Evolutionary conservation across 2,888 invertebrate species (phyloP).

Genomic region (Parnassius mnemosyne): DNA sequence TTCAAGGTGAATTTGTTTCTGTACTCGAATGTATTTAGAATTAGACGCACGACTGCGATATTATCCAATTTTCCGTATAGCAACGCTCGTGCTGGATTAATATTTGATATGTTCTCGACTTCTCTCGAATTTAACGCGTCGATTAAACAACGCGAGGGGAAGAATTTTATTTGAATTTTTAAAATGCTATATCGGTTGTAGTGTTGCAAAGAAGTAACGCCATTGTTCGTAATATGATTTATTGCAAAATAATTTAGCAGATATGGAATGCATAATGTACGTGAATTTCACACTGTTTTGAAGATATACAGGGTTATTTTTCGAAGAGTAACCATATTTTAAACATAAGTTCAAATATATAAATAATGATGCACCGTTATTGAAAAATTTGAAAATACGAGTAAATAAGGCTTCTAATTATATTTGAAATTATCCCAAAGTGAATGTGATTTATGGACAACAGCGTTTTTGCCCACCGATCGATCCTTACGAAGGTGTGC

Average conservation of each 20-base stretch:
- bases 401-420: too few relatives aligned
- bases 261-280: conserved; percentile 25
- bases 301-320: too few relatives aligned
- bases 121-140: conserved; percentile 77
- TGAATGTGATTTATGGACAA: too few relatives aligned
- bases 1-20: conserved; percentile 44
- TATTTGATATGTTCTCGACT: conserved; percentile 79
- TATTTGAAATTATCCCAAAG: too few relatives aligned
- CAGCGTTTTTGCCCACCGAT: too few relatives aligned
- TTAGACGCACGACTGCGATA: conserved; percentile 68
- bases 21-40: conserved; percentile 58
- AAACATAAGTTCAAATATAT: too few relatives aligned
- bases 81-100: conserved; percentile 69
- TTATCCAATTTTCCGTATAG: conserved; percentile 72
- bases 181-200: conserved; percentile 77
- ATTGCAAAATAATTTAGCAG: conserved; percentile 47
- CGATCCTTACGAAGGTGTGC: too few relatives aligned
- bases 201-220: conserved; percentile 58
- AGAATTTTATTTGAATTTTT: conserved; percentile 78
- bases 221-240: conserved; percentile 54
- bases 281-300: conserved; percentile 1
- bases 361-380: too few relatives aligned
- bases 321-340: too few relatives aligned
- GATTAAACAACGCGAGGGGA: conserved; percentile 74
- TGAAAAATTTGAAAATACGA: too few relatives aligned